Conservation (phyloP, 2,888 invertebrate genomes). For the Drosophila meridiana region DNA sequence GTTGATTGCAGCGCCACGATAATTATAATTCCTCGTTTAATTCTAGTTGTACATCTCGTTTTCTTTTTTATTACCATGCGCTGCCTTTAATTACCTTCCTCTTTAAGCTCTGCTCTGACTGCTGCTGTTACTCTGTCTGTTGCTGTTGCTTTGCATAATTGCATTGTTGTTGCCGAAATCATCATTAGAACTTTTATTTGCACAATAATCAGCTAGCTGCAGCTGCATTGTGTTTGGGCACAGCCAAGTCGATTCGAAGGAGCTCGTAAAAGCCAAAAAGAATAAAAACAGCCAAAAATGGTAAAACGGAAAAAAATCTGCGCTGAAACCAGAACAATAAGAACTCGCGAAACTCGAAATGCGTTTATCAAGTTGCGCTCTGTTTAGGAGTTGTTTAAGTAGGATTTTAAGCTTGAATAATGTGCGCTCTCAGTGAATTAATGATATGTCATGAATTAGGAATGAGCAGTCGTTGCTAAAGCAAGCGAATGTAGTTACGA, state of each 20-base stretch:
- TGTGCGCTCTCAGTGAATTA: conserved; percentile 28
- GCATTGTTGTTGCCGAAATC: conserved; percentile 76
- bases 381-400: conserved; percentile 49
- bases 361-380: conserved; percentile 72
- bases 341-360: conserved; percentile 29
- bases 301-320: conserved; percentile 2
- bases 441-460: conserved; percentile 20
- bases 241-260: conserved; percentile 18
- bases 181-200: conserved; percentile 79
- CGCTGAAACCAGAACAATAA: conserved; percentile 45
- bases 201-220: conserved; percentile 68
- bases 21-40: conserved; percentile 65
- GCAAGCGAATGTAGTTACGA: neutral
- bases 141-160: conserved; percentile 59
- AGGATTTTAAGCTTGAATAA: conserved; percentile 25
- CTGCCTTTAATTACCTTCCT: conserved; percentile 56
- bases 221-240: conserved; percentile 63
- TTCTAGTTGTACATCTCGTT: conserved; percentile 32
- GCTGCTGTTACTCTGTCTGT: conserved; percentile 10
- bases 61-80: conserved; percentile 9
- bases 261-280: conserved; percentile 25
- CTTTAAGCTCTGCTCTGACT: conserved; percentile 9
- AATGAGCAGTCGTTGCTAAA: neutral
- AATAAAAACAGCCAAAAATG: conserved; percentile 18
- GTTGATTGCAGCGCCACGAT: conserved; percentile 65